These are phyloP conservation scores for Maniola jurtina DNA, from an alignment of 1,140 invertebrate genomes.

Conservation along the genomic window DNA sequence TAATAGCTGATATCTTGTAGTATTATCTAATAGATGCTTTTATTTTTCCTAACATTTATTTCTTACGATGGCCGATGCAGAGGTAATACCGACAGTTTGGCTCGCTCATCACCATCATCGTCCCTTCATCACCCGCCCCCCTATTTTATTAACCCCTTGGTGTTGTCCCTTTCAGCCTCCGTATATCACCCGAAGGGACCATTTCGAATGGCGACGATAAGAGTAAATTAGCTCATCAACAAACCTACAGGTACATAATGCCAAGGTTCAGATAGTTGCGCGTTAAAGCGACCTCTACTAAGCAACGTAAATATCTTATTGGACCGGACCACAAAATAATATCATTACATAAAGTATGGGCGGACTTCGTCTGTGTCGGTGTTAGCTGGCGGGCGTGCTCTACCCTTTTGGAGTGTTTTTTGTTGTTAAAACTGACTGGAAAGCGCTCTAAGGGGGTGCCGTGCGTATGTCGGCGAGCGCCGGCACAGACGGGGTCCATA, in stretches of 20 bases:
- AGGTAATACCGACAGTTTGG: slow-evolving; percentile 61
- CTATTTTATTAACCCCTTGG: slow-evolving; percentile 65
- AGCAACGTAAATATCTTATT: too few species aligned
- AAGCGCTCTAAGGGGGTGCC: too few species aligned
- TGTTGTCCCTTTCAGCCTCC: slow-evolving; percentile 77
- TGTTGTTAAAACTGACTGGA: too few species aligned
- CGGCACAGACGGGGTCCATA: too few species aligned
- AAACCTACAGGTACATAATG: slow-evolving; percentile 88
- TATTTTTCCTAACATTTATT: slow-evolving; percentile 45
- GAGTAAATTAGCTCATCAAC: slow-evolving; percentile 86
- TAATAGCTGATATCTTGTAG: slow-evolving; percentile 9
- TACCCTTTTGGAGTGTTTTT: too few species aligned
- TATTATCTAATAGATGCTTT: slow-evolving; percentile 32
- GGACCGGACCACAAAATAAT: too few species aligned
- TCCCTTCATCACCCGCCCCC: slow-evolving; percentile 40
- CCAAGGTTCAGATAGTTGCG: slow-evolving; percentile 20
- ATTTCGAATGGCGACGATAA: slow-evolving; percentile 82
- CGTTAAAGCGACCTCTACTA: not conserved
- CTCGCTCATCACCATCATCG: slow-evolving; percentile 48
- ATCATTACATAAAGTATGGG: too few species aligned
- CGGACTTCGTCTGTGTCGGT: too few species aligned
- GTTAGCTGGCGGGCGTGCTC: too few species aligned
- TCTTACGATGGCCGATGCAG: slow-evolving; percentile 67
- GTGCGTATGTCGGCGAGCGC: too few species aligned
- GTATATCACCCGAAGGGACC: slow-evolving; percentile 76